Conservation (phyloP, 2,113 vertebrate species). For the Echinops telfairi region DNA sequence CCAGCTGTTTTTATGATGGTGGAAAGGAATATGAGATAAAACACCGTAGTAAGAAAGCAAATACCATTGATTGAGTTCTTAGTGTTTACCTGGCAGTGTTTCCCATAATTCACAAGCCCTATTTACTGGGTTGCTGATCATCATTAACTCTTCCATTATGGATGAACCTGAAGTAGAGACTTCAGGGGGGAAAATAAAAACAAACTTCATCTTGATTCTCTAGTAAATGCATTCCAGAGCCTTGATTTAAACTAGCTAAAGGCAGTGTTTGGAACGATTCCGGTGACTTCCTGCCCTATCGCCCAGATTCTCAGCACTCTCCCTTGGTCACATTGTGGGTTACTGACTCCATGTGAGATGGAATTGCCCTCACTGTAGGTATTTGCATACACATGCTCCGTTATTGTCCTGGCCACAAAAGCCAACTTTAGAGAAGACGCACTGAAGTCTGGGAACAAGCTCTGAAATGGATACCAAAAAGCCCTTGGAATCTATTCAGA, state of each 20-base stretch:
- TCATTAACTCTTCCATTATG: neutral
- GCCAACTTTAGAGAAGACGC: conserved; percentile 34
- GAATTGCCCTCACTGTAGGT: conserved; percentile 20
- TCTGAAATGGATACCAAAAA: conserved; percentile 20
- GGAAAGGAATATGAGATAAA: conserved; percentile 19
- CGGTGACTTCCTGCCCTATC: neutral
- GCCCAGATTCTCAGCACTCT: conserved; percentile 27
- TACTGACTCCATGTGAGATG: neutral
- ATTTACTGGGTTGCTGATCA: neutral
- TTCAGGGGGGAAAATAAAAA: neutral
- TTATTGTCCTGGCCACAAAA: conserved; percentile 54
- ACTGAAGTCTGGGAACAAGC: conserved; percentile 11
- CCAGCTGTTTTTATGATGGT: neutral
- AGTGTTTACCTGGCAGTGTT: conserved; percentile 8
- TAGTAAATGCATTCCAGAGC: neutral
- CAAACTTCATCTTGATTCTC: conserved; percentile 27
- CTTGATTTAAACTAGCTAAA: conserved; percentile 21
- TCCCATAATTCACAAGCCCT: neutral
- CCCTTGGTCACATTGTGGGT: neutral
- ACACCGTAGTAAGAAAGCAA: neutral
- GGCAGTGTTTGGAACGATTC: conserved; percentile 34
- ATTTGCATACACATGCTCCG: conserved; percentile 23
- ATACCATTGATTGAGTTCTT: neutral
- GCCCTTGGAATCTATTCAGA: conserved; percentile 19
- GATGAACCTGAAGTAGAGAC: neutral